phyloP scores from a whole-genome alignment of 2,113 vertebrate genomes.

The Sturnira hondurensis region DNA sequence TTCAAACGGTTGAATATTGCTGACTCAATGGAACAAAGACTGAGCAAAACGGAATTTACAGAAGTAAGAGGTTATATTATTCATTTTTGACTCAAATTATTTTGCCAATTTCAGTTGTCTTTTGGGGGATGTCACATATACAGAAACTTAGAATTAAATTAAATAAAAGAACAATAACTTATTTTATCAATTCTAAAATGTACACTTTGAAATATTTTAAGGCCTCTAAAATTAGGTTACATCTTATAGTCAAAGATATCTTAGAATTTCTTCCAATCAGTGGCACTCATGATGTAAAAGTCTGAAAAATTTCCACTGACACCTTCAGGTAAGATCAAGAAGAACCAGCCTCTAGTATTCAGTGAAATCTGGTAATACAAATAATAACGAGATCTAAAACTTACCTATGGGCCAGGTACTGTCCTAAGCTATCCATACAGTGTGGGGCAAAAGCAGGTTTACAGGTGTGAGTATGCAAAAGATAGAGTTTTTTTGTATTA shows the following conservation, averaged over 20 bases:
- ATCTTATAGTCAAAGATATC: not conserved
- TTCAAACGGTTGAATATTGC: constrained; percentile 62
- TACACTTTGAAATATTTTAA: constrained; percentile 30
- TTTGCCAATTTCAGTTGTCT: not conserved
- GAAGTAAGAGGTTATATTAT: constrained; percentile 79
- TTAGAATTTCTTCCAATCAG: constrained; percentile 29
- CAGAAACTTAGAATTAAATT: constrained; percentile 29
- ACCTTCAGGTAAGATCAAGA: constrained; percentile 29
- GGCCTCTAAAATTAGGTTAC: not conserved
- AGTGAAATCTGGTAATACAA: constrained; percentile 1
- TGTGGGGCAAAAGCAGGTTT: not conserved
- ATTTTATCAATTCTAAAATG: constrained; percentile 15
- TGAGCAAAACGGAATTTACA: constrained; percentile 71
- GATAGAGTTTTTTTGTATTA: not conserved
- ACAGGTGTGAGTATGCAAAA: not conserved
- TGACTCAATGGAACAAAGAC: constrained; percentile 60
- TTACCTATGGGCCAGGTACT: not conserved
- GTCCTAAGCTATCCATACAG: not conserved
- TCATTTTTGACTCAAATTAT: constrained; percentile 46
- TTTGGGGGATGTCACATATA: not conserved
- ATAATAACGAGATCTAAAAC: constrained; percentile 9
- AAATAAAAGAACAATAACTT: not conserved
- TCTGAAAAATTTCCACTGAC: constrained; percentile 21
- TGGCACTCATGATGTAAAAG: not conserved
- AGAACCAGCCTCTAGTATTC: not conserved